Evolutionary conservation across 1,140 invertebrate species (phyloP).

Genomic region (Nasonia vitripennis): DNA sequence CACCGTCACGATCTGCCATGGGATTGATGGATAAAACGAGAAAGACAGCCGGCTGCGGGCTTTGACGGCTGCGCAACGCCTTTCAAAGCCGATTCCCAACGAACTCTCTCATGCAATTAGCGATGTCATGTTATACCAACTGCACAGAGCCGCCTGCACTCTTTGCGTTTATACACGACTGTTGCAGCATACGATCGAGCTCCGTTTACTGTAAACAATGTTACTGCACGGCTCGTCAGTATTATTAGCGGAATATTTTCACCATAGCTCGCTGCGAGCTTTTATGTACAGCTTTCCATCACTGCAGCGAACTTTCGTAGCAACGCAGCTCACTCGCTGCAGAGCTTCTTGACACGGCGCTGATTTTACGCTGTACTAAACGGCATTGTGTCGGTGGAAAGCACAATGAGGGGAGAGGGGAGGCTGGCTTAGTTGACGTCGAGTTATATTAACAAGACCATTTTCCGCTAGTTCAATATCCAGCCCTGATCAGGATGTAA

Average conservation of each 20-base stretch:
- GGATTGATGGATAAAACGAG: conserved; percentile 5
- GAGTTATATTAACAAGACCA: conserved; percentile 42
- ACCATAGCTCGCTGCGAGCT: too few species aligned
- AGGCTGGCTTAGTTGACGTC: conserved; percentile 28
- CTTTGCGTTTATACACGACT: too few species aligned
- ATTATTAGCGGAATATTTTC: too few species aligned
- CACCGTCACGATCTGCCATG: not conserved
- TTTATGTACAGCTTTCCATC: too few species aligned
- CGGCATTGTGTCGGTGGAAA: not conserved
- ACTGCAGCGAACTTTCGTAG: too few species aligned
- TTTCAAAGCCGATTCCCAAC: not conserved
- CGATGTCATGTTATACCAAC: too few species aligned
- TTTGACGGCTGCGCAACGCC: not conserved
- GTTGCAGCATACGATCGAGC: too few species aligned
- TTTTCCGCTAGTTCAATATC: conserved; percentile 46
- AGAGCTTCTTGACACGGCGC: not conserved
- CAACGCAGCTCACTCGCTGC: conserved; percentile 19
- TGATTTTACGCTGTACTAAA: conserved; percentile 1
- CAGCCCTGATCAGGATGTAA: conserved; percentile 32
- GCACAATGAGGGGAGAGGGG: conserved; percentile 8
- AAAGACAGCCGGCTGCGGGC: not conserved
- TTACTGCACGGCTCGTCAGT: too few species aligned
- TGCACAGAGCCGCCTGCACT: too few species aligned
- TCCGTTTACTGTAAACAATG: too few species aligned
- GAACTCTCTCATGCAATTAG: too few species aligned